These are phyloP conservation scores for Drosophila ambigua DNA, from an alignment of 1,140 invertebrate species.

Conservation along the genomic window DNA sequence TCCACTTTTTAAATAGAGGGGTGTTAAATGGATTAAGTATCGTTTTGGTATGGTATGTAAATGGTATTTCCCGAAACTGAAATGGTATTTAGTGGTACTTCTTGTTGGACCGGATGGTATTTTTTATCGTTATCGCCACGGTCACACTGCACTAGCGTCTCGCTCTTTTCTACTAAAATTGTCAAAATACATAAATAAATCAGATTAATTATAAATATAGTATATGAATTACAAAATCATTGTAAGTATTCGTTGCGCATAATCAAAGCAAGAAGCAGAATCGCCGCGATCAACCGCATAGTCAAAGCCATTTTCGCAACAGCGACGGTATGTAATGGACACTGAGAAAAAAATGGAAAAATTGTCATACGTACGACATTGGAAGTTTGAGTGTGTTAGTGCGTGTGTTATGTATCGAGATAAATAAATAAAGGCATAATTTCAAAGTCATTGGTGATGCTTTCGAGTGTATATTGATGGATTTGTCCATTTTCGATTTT, in stretches of 20 bases:
- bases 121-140: too few relatives aligned
- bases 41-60: too few relatives aligned
- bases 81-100: too few relatives aligned
- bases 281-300: conserved; percentile 1
- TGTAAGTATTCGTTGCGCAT: conserved; percentile 63
- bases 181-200: conserved; percentile 50
- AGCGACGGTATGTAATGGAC: conserved; percentile 48
- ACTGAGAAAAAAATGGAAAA: conserved; percentile 51
- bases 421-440: conserved; percentile 37
- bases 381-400: conserved; percentile 49
- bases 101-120: too few relatives aligned
- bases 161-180: conserved; percentile 68
- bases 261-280: conserved; percentile 11
- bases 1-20: too few relatives aligned
- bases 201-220: conserved; percentile 45
- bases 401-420: conserved; percentile 53
- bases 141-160: conserved; percentile 34
- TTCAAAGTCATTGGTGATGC: conserved; percentile 11
- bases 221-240: conserved; percentile 35
- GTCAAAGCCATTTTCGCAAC: conserved; percentile 34
- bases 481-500: conserved; percentile 58
- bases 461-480: conserved; percentile 33
- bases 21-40: too few relatives aligned
- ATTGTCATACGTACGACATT: conserved; percentile 56
- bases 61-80: too few relatives aligned